Evolutionary conservation across 2,113 vertebrate species (phyloP).

Genomic region (Macquaria australasica): DNA sequence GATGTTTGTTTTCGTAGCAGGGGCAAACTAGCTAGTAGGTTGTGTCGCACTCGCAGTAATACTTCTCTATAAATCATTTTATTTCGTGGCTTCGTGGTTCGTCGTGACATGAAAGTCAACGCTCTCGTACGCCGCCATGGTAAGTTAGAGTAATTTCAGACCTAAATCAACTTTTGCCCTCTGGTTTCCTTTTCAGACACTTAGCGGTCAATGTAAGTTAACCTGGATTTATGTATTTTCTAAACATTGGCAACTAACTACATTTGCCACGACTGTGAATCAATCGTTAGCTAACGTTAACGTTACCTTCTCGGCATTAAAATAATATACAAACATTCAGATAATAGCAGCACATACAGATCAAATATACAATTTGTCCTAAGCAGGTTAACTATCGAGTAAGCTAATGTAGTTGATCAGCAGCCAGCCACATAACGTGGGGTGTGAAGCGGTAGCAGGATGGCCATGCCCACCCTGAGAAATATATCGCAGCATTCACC

Average conservation of each 20-base stretch:
- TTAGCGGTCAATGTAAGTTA: neutral
- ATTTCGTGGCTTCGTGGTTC: neutral
- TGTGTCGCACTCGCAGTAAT: neutral
- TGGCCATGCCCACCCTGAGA: neutral
- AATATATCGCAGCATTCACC: neutral
- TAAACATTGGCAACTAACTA: neutral
- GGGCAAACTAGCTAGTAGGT: neutral
- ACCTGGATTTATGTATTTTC: neutral
- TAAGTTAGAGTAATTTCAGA: slow-evolving; percentile 16
- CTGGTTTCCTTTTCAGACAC: neutral
- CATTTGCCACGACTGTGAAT: too few species aligned
- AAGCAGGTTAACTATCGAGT: neutral
- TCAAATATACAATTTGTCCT: too few species aligned
- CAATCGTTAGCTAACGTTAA: neutral
- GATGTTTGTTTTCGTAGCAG: slow-evolving; percentile 58
- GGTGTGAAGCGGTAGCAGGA: neutral
- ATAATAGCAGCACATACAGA: too few species aligned
- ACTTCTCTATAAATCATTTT: neutral
- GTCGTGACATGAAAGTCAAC: slow-evolving; percentile 4
- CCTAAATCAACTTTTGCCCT: neutral
- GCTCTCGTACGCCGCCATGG: slow-evolving; percentile 12
- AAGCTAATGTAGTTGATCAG: neutral
- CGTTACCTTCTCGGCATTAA: too few species aligned
- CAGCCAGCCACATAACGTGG: neutral
- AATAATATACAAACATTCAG: too few species aligned